Conservation (phyloP, 1,140 invertebrate species). For the Diabrotica undecimpunctata region DNA sequence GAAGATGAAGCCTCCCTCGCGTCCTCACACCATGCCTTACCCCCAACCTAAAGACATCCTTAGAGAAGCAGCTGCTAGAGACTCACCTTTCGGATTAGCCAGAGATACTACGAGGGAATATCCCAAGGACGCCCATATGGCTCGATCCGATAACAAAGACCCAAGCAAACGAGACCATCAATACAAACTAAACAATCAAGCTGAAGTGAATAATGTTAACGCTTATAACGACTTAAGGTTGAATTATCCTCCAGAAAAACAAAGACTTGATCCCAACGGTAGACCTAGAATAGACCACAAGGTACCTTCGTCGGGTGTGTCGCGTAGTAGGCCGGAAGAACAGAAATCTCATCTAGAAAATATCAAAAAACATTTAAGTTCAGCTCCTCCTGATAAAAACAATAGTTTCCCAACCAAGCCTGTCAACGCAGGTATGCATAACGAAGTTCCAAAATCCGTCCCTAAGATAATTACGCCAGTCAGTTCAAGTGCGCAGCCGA, state of each 20-base stretch:
- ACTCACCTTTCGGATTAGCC: constrained; percentile 33
- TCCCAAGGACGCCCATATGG: constrained; percentile 11
- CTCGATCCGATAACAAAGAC: constrained; percentile 28
- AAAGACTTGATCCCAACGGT: constrained; percentile 21
- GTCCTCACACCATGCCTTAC: constrained; percentile 27
- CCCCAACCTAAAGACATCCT: constrained; percentile 34
- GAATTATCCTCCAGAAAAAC: constrained; percentile 15
- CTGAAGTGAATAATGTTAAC: constrained; percentile 34
- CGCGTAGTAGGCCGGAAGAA: constrained; percentile 26
- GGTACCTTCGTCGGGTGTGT: constrained; percentile 30
- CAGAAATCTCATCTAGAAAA: constrained; percentile 29
- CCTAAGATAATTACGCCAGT: constrained; percentile 28
- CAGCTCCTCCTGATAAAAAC: constrained; percentile 31
- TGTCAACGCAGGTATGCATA: constrained; percentile 25
- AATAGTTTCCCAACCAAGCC: constrained; percentile 29
- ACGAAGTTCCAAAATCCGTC: constrained; percentile 38
- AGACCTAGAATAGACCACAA: constrained; percentile 26
- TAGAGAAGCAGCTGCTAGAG: constrained; percentile 33
- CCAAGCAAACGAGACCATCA: constrained; percentile 35
- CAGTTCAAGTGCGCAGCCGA: constrained; percentile 9
- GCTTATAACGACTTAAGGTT: constrained; percentile 23
- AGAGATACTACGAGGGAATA: constrained; percentile 27
- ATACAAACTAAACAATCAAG: constrained; percentile 32
- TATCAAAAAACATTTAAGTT: constrained; percentile 40
- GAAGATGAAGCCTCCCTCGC: constrained; percentile 38